Percentiles rank a stretch among this genome's conserved stretches.
These are phyloP conservation scores for Rhincodon typus DNA, from an alignment of 2,797 vertebrate genomes.

Conservation along the genomic window DNA sequence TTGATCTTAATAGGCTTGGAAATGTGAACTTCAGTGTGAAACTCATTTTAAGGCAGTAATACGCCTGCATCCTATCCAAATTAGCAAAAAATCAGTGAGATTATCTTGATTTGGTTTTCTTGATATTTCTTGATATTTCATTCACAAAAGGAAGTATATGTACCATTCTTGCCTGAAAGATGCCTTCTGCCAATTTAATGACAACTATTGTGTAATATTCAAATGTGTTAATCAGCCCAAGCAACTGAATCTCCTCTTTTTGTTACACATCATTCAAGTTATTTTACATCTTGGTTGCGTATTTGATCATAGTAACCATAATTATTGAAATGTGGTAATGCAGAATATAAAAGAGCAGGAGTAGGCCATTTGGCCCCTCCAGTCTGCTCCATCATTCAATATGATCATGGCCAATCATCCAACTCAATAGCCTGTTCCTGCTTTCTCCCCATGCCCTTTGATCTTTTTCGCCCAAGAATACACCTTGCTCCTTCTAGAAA, in stretches of 20 bases:
- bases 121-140: background rate
- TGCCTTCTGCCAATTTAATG: background rate
- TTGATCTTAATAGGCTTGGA: background rate
- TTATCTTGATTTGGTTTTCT: background rate
- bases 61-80: background rate
- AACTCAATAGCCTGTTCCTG: no score
- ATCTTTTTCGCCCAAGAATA: no score
- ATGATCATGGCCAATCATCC: no score
- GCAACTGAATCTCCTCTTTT: background rate
- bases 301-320: background rate
- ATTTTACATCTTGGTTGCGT: background rate
- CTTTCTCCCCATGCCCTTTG: no score
- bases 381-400: no score
- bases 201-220: background rate
- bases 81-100: background rate
- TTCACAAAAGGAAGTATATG: background rate
- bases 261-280: background rate
- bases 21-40: background rate
- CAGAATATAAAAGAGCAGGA: no score
- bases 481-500: no score
- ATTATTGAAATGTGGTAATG: no score
- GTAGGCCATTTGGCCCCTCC: no score
- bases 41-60: background rate
- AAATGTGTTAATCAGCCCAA: background rate
- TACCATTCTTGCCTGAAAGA: background rate